Evolutionary conservation across 2,797 vertebrate species (phyloP).

Genomic region (Buphagus erythrorhynchus): DNA sequence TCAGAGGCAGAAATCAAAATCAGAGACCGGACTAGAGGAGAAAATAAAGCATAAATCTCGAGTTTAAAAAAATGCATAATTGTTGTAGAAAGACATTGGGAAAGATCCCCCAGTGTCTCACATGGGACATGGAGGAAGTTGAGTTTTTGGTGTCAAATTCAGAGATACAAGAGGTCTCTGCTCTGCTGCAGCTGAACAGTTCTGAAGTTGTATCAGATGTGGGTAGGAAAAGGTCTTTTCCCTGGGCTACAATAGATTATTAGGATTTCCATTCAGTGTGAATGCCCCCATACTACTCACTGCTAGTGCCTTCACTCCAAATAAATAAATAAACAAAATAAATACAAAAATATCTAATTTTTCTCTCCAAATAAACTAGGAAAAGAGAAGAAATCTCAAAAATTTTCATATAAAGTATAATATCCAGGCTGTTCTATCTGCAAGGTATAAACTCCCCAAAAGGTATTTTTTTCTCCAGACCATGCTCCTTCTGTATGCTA

Average conservation of each 20-base stretch:
- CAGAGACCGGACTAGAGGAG: not conserved
- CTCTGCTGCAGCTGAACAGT: not conserved
- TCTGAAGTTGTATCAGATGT: not conserved
- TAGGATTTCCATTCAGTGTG: not conserved
- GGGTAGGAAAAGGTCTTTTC: not conserved
- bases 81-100: not conserved
- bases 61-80: not conserved
- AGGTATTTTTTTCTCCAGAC: not conserved
- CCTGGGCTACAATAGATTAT: not conserved
- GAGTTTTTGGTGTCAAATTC: not conserved
- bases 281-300: not conserved
- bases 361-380: not conserved
- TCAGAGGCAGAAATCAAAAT: not conserved
- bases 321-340: not conserved
- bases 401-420: not conserved
- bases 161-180: not conserved
- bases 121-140: not conserved
- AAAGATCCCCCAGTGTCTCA: not conserved
- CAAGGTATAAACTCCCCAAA: not conserved
- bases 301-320: not conserved
- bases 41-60: not conserved
- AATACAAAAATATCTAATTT: not conserved
- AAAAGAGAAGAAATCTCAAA: not conserved
- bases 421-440: not conserved
- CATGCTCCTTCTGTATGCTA: not conserved